Conservation (phyloP, 2,797 vertebrate genomes). For the Spatula versicolor region DNA sequence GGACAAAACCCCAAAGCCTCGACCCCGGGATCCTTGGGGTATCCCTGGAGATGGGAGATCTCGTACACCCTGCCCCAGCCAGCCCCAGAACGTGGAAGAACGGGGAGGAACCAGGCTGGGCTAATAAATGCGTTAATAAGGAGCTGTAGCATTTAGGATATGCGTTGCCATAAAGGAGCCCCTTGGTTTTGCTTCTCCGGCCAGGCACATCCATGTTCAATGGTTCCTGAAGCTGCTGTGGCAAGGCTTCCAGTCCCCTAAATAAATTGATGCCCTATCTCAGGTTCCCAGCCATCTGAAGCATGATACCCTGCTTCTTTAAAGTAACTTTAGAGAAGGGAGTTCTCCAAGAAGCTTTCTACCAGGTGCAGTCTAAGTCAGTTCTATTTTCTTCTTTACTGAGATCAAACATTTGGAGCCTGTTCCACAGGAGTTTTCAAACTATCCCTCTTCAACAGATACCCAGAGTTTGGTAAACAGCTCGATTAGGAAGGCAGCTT, state of each 20-base stretch:
- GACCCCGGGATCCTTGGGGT: too few relatives aligned
- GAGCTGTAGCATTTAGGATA: background rate
- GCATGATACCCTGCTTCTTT: background rate
- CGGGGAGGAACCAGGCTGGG: too few relatives aligned
- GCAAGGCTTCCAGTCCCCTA: too few relatives aligned
- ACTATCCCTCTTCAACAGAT: rapidly evolving
- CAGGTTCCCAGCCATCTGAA: too few relatives aligned
- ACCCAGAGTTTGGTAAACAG: rapidly evolving
- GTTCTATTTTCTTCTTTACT: background rate
- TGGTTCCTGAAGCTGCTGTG: background rate
- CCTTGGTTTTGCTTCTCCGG: background rate
- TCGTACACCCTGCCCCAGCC: too few relatives aligned
- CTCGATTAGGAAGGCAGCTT: rapidly evolving
- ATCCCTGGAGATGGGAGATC: too few relatives aligned
- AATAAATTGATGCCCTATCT: background rate
- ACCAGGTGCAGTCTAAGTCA: too few relatives aligned
- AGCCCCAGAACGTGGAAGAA: too few relatives aligned
- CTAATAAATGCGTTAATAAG: background rate
- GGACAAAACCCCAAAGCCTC: too few relatives aligned
- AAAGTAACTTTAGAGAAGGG: background rate
- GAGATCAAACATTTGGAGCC: background rate
- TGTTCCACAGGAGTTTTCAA: background rate
- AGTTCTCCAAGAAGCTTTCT: background rate
- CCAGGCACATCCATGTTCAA: too few relatives aligned
- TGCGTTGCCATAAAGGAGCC: too few relatives aligned